phyloP scores from a whole-genome alignment of 2,113 vertebrate genomes.

The Xyliphius kryptos region DNA sequence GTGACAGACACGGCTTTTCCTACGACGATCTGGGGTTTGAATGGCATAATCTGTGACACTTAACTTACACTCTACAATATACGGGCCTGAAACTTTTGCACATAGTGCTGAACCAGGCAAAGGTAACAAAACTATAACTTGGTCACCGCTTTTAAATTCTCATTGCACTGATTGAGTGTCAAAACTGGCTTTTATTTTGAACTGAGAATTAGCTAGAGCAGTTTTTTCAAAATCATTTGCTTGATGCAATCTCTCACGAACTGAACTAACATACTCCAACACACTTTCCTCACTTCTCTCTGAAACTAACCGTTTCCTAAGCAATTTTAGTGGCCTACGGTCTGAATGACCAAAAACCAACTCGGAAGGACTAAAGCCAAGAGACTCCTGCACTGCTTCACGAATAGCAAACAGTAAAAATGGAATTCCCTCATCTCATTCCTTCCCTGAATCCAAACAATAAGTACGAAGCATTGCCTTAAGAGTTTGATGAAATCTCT shows the following conservation, averaged over 20 bases:
- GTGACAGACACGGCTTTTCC: background rate
- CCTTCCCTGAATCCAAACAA: background rate
- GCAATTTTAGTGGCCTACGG: too few relatives aligned
- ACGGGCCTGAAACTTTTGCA: conserved; percentile 1
- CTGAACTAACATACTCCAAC: background rate
- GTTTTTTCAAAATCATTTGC: background rate
- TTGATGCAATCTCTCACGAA: background rate
- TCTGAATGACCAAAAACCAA: too few relatives aligned
- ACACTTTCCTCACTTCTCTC: background rate
- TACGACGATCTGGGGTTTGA: background rate
- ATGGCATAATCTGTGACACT: background rate
- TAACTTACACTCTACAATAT: background rate
- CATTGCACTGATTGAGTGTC: background rate
- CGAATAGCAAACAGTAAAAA: background rate
- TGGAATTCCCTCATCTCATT: conserved; percentile 1
- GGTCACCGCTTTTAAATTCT: background rate
- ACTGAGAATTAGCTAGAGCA: background rate
- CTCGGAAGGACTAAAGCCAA: too few relatives aligned
- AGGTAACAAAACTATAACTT: background rate
- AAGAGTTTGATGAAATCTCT: background rate
- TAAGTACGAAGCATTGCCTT: background rate
- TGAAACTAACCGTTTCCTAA: background rate
- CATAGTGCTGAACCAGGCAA: background rate
- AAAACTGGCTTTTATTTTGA: background rate
- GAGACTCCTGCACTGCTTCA: too few relatives aligned